phyloP scores from a whole-genome alignment of 2,113 vertebrate genomes.

The Todiramphus saurophagus region DNA sequence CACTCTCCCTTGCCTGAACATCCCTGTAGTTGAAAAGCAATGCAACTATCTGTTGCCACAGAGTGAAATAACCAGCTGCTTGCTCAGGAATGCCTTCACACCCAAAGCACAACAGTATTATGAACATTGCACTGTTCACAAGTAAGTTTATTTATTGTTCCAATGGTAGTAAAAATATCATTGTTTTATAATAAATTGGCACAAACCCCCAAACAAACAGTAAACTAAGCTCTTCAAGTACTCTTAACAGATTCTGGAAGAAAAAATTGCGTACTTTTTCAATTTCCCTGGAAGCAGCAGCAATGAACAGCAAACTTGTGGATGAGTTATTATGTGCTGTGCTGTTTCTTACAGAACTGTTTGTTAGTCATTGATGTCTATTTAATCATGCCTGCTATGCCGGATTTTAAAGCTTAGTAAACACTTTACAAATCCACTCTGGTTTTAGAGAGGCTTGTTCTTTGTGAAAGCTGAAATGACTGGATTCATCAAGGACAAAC shows the following conservation, averaged over 20 bases:
- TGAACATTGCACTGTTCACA: not conserved
- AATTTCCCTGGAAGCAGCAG: not conserved
- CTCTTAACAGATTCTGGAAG: not conserved
- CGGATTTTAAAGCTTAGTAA: constrained; percentile 37
- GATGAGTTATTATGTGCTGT: not conserved
- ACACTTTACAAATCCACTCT: constrained; percentile 47
- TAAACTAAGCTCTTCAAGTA: not conserved
- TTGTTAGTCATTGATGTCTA: constrained; percentile 1
- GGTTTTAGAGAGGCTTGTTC: constrained; percentile 7
- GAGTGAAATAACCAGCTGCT: not conserved
- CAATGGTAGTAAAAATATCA: not conserved
- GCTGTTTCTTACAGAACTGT: not conserved
- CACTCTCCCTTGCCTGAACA: not conserved
- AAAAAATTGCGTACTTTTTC: not conserved
- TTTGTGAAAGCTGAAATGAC: constrained; percentile 27
- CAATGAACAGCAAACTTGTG: not conserved
- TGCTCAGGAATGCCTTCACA: not conserved
- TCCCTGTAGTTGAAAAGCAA: not conserved
- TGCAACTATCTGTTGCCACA: not conserved
- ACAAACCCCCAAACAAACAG: not conserved
- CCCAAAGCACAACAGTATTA: not conserved
- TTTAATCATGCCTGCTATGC: constrained; percentile 50
- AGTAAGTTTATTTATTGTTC: not conserved
- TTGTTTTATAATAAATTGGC: not conserved
- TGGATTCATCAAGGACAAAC: constrained; percentile 20